Percentiles rank a stretch among this genome's conserved stretches.
These are phyloP conservation scores for Atta cephalotes DNA, from an alignment of 1,140 invertebrate species.

Conservation along the genomic window DNA sequence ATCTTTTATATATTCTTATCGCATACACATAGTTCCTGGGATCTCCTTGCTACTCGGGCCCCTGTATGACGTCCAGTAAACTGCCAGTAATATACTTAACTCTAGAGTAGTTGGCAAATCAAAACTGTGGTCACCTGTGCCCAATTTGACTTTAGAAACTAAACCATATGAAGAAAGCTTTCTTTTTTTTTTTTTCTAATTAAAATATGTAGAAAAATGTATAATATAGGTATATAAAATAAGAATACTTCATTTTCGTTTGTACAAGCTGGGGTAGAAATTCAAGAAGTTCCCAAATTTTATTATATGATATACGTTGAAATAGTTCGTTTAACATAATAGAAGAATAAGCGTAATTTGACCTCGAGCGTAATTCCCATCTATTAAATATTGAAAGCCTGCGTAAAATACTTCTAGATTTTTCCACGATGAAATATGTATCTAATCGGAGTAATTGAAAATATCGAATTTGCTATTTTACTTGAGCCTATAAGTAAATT, in stretches of 20 bases:
- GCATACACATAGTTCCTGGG: conserved; percentile 60
- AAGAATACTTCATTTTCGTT: conserved; percentile 26
- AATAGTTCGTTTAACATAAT: conserved; percentile 39
- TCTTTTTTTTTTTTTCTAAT: background rate
- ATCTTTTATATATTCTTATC: conserved; percentile 62
- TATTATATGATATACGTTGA: conserved; percentile 15
- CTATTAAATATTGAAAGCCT: conserved; percentile 29
- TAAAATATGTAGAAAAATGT: conserved; percentile 9
- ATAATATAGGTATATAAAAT: conserved; percentile 36
- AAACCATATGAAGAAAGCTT: background rate
- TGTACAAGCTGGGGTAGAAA: conserved; percentile 15
- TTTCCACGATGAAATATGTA: conserved; percentile 25
- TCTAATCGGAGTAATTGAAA: conserved; percentile 24
- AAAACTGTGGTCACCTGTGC: conserved; percentile 36
- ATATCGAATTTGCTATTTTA: conserved; percentile 40
- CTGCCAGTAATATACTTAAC: conserved; percentile 70
- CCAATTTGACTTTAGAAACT: conserved; percentile 41
- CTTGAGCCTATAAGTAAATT: conserved; percentile 37
- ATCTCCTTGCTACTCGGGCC: conserved; percentile 62
- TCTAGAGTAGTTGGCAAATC: conserved; percentile 62
- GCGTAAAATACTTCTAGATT: background rate
- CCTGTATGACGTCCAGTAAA: conserved; percentile 63
- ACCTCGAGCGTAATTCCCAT: conserved; percentile 1
- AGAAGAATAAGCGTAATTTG: conserved; percentile 22
- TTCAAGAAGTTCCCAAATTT: conserved; percentile 32